A percentile compares a stretch with the other conserved stretches of the same genome.
Conservation (phyloP, 2,113 vertebrate genomes). For the Corythornis vintsioides region DNA sequence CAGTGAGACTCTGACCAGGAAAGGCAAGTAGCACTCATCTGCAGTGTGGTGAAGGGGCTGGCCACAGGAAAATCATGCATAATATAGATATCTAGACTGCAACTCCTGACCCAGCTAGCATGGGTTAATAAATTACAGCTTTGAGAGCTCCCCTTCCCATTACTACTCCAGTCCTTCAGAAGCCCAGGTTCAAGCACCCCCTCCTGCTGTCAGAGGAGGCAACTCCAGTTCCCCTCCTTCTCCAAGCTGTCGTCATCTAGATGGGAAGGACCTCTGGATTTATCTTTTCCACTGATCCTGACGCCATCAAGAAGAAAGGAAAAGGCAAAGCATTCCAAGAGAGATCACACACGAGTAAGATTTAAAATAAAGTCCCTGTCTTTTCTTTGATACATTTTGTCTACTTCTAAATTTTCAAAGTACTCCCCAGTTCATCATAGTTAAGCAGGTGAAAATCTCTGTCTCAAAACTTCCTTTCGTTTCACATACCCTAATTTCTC, state of each 20-base stretch:
- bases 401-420: too few species aligned
- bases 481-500: neutral
- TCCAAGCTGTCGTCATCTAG: neutral
- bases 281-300: neutral
- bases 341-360: neutral
- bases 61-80: neutral
- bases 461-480: neutral
- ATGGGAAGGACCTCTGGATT: neutral
- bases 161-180: neutral
- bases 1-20: neutral
- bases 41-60: neutral
- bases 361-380: neutral
- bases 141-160: neutral
- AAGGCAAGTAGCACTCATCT: neutral
- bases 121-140: fast-evolving
- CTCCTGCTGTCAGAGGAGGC: neutral
- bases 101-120: neutral
- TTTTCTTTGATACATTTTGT: neutral
- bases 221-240: neutral
- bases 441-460: neutral
- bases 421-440: neutral
- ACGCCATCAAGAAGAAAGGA: neutral
- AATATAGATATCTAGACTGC: neutral
- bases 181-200: neutral
- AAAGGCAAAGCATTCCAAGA: neutral